Evolutionary conservation across 2,888 invertebrate species (phyloP).

Genomic region (Pantelozetes paolii): DNA sequence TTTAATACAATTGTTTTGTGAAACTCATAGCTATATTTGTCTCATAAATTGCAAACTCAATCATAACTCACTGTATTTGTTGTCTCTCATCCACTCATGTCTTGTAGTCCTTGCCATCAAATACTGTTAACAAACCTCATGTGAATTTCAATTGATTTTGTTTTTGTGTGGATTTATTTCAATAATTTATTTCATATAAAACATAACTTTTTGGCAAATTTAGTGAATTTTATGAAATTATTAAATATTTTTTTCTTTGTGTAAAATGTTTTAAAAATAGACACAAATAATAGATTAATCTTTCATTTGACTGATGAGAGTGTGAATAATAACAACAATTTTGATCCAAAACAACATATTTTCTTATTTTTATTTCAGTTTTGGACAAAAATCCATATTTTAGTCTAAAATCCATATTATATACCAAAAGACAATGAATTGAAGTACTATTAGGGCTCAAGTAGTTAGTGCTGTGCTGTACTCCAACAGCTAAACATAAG

Average conservation of each 20-base stretch:
- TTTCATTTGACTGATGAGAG: too few species aligned
- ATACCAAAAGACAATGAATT: not conserved
- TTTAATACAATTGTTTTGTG: not conserved
- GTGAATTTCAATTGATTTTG: slow-evolving; percentile 12
- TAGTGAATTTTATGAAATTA: not conserved
- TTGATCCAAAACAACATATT: not conserved
- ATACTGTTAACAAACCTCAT: slow-evolving; percentile 7
- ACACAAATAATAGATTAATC: too few species aligned
- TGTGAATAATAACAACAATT: not conserved
- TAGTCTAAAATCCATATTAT: not conserved
- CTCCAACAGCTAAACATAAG: not conserved
- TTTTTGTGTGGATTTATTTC: too few species aligned
- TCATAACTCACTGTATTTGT: not conserved
- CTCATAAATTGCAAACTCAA: not conserved
- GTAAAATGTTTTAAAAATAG: too few species aligned
- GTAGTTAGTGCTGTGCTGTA: not conserved
- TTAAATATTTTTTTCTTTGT: not conserved
- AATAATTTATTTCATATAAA: too few species aligned
- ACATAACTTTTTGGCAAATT: too few species aligned
- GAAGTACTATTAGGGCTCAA: not conserved
- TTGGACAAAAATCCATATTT: not conserved
- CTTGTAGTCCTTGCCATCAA: not conserved
- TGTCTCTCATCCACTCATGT: not conserved
- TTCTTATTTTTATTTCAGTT: not conserved
- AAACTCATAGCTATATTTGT: not conserved